Evolutionary conservation across 2,797 vertebrate species (phyloP).

Genomic region (Eulemur coronatus): DNA sequence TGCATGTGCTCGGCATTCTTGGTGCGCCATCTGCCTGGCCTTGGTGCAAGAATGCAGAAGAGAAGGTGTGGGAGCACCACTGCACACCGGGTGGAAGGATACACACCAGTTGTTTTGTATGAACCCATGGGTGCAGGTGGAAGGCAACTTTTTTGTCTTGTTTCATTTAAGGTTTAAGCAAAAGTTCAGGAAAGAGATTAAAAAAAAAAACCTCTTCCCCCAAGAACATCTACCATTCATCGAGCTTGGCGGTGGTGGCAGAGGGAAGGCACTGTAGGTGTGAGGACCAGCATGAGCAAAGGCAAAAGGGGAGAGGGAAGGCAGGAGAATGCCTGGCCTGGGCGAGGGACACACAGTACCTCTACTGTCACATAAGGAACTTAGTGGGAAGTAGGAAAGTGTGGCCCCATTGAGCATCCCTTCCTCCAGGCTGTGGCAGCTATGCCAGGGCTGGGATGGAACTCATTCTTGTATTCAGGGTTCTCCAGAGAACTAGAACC

Average conservation of each 20-base stretch:
- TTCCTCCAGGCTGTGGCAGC: neutral
- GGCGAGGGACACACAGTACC: neutral
- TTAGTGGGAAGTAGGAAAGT: neutral
- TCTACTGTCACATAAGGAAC: neutral
- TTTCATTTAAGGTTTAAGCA: neutral
- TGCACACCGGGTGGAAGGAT: neutral
- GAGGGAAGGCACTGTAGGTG: neutral
- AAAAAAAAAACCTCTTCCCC: neutral
- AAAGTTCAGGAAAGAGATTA: neutral
- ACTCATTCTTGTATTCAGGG: neutral
- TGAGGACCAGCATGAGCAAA: neutral
- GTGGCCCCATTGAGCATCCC: accelerated
- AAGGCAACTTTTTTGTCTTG: neutral
- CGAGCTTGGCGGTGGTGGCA: neutral
- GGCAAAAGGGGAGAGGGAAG: neutral
- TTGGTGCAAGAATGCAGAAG: neutral
- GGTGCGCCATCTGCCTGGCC: neutral
- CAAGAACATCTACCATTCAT: neutral
- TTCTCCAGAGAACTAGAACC: neutral
- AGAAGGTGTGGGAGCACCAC: neutral
- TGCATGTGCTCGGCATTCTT: neutral
- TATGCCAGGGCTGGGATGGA: neutral
- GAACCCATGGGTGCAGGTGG: neutral
- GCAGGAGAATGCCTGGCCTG: neutral
- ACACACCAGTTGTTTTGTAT: neutral